These are phyloP conservation scores for Odocoileus virginianus DNA, from an alignment of 2,113 vertebrate species.

Conservation along the genomic window DNA sequence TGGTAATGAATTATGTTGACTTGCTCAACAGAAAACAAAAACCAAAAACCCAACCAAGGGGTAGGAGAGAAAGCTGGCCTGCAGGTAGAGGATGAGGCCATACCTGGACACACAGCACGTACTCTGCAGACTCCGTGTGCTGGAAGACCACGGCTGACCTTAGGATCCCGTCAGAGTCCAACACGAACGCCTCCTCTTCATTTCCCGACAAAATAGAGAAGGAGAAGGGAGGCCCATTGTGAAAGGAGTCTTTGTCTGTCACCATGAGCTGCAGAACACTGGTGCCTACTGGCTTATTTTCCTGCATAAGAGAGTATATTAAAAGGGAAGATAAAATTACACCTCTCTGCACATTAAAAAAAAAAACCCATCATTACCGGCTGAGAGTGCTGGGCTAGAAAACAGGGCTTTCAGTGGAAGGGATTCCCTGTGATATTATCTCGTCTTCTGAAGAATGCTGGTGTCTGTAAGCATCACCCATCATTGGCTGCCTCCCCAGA, in stretches of 20 bases:
- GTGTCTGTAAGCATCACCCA: not conserved
- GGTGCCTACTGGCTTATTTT: slow-evolving; percentile 95
- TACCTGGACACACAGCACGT: slow-evolving; percentile 93
- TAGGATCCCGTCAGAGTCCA: slow-evolving; percentile 90
- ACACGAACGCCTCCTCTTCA: slow-evolving; percentile 88
- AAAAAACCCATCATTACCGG: not conserved
- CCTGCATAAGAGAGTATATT: slow-evolving; percentile 80
- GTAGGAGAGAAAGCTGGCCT: not conserved
- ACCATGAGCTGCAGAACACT: slow-evolving; percentile 95
- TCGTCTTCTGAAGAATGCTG: not conserved
- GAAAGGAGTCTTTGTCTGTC: slow-evolving; percentile 93
- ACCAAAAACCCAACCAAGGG: not conserved
- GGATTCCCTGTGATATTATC: not conserved
- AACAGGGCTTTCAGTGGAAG: not conserved
- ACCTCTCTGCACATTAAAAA: slow-evolving; percentile 35
- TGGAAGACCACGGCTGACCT: slow-evolving; percentile 91
- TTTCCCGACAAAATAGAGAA: slow-evolving; percentile 94
- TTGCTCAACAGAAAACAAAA: not conserved
- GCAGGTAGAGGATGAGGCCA: not conserved
- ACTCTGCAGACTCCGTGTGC: slow-evolving; percentile 87
- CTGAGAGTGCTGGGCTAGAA: not conserved
- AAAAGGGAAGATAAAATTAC: slow-evolving; percentile 72
- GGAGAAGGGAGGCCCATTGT: slow-evolving; percentile 95
- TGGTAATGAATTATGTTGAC: slow-evolving; percentile 47
- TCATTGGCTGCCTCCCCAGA: not conserved